Evolutionary conservation across 2,797 vertebrate genomes (phyloP).

Genomic region (Takifugu rubripes): DNA sequence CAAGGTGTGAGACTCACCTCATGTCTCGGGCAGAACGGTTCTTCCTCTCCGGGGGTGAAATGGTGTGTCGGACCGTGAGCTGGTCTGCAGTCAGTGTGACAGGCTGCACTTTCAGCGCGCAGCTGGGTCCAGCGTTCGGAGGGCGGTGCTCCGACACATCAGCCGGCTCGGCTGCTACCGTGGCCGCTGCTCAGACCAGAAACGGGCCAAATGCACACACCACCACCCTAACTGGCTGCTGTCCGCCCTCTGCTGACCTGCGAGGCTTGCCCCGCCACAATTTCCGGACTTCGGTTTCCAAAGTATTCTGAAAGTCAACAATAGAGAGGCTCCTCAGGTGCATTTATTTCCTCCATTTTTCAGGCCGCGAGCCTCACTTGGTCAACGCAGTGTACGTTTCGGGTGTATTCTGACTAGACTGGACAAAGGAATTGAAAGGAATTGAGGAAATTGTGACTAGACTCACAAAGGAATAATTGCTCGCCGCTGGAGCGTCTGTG

Average conservation of each 20-base stretch:
- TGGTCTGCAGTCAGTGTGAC: conserved; percentile 34
- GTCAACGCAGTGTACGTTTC: conserved; percentile 13
- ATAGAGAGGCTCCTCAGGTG: no score
- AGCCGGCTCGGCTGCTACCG: conserved; percentile 19
- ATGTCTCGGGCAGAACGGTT: neutral
- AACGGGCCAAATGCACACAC: conserved; percentile 1
- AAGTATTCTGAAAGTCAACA: no score
- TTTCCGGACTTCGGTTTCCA: no score
- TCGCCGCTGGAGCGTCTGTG: neutral
- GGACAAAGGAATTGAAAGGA: conserved; percentile 8
- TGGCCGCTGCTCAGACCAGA: conserved; percentile 15
- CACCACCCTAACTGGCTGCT: neutral
- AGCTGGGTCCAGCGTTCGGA: conserved; percentile 26
- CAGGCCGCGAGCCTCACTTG: no score
- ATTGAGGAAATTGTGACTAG: neutral
- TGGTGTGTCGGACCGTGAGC: neutral
- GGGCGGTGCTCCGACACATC: conserved; percentile 58
- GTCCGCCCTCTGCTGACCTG: neutral
- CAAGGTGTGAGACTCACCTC: neutral
- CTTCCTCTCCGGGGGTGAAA: neutral
- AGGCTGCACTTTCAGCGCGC: conserved; percentile 17
- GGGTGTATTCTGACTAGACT: conserved; percentile 32
- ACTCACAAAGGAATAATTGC: neutral
- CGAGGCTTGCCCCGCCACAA: no score
- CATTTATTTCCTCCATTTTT: no score